A percentile compares a stretch with the other conserved stretches of the same genome.
phyloP scores from a whole-genome alignment of 2,113 vertebrate genomes.

The Ginglymostoma cirratum region DNA sequence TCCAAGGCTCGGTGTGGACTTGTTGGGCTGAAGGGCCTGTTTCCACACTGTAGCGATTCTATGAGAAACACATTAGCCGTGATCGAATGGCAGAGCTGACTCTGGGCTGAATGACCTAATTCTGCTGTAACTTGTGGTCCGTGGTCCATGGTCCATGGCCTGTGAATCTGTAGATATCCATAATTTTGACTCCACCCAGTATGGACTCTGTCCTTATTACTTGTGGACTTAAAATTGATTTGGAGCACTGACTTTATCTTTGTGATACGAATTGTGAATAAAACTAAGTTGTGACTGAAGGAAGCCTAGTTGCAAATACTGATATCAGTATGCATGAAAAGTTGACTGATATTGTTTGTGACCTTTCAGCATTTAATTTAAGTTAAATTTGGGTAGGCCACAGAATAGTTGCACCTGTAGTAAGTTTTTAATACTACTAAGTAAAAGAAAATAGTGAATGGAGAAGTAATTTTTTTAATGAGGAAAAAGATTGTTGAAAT shows the following conservation, averaged over 20 bases:
- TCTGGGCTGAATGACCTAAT: too few species aligned
- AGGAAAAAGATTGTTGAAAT: not conserved
- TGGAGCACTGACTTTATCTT: not conserved
- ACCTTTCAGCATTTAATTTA: not conserved
- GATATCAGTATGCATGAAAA: not conserved
- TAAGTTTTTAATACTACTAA: not conserved
- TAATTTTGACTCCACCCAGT: not conserved
- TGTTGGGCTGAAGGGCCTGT: too few species aligned
- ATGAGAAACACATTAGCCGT: too few species aligned
- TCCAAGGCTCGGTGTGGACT: too few species aligned
- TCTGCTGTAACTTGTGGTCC: too few species aligned
- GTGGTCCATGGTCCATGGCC: too few species aligned
- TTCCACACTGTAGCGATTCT: too few species aligned
- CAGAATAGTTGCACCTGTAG: not conserved
- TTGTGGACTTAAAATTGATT: not conserved
- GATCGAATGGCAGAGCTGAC: too few species aligned
- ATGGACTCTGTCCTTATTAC: not conserved
- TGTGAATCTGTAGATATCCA: too few species aligned
- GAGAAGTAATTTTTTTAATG: not conserved
- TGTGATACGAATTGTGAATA: too few species aligned
- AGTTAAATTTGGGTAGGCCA: not conserved
- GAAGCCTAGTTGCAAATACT: not conserved
- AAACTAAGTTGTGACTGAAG: not conserved
- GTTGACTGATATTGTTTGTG: not conserved
- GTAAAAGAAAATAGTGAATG: not conserved